Evolutionary conservation across 2,888 invertebrate genomes (phyloP), one percentile per base, ranked within the genome.

Genomic region (Polymixis flavicincta): DNA sequence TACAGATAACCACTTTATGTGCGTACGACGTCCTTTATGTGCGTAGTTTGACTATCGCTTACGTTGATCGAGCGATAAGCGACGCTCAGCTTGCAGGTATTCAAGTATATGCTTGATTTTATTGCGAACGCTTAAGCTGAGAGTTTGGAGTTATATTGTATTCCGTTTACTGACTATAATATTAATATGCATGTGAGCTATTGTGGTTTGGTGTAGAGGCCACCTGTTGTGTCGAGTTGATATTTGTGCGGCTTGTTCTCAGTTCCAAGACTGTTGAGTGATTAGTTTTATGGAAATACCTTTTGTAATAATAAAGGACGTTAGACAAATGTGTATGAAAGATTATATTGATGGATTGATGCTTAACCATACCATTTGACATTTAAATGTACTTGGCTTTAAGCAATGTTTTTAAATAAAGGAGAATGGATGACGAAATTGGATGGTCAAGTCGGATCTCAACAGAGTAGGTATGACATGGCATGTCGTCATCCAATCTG

Each of bases 1-100:
- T 87, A 76, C 88, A 93, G 94, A 95, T 95, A 94, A 95, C 93
- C 94, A 92, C 90, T 95, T 94, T 95, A 94, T 93, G 94, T 92
- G 93, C 92, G 93, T 93, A 87, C 87, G 89, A 82, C 80, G 87
- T 88, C 91, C 92, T 94, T 93, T 93, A 93, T 92, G 92, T 92
- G 92, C 91, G 91, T 94, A 94, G 93, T 93, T 93, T 86, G 89
- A 91, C 92, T 92, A 92, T 93, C 92, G 84, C 87, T 89, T 86
- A 79, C 88, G 84, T 80, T 80, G 92, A 93, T 92, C 89, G 88
- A 86, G 86, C 83, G 90, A 92, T 92, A 92, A 91, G 87, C 87
- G 86, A 77, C 80, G 80, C 85, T 76, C 82, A 86, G 85, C 84
- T 85, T 78, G 78, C 79, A 84, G 85, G 83, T 83, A 83, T 54